Evolutionary conservation across 2,797 vertebrate genomes (phyloP).

Genomic region (Ispidina lecontei): DNA sequence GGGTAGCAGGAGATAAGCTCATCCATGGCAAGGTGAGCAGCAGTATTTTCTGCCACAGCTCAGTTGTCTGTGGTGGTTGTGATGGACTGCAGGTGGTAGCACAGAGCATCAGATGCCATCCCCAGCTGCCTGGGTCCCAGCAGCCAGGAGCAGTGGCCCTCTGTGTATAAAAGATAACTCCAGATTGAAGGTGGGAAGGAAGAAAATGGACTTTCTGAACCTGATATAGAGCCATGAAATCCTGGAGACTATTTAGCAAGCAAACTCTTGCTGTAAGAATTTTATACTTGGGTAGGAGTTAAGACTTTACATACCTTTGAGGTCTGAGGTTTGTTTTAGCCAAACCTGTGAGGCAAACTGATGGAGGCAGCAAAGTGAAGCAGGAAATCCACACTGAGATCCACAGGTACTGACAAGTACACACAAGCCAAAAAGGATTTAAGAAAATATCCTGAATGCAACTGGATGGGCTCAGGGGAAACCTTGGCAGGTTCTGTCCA

Average conservation of each 20-base stretch:
- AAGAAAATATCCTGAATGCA: neutral
- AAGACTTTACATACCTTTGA: neutral
- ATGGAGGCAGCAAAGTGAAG: neutral
- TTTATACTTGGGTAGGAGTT: neutral
- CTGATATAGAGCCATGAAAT: neutral
- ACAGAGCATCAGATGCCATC: neutral
- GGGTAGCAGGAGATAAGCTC: neutral
- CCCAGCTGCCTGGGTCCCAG: neutral
- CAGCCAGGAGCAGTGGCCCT: neutral
- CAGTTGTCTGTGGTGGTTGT: neutral
- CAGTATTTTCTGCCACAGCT: neutral
- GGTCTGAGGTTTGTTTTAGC: neutral
- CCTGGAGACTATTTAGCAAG: neutral
- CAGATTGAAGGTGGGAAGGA: neutral
- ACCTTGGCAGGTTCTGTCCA: neutral
- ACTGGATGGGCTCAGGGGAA: neutral
- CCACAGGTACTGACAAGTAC: neutral
- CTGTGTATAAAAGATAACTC: neutral
- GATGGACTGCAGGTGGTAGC: slow-evolving; percentile 13
- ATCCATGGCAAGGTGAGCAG: accelerated
- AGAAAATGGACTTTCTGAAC: neutral
- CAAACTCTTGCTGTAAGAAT: neutral
- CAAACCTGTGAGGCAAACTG: neutral
- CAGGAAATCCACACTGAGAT: neutral
- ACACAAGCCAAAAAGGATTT: neutral